Base-by-base conservation (phyloP, 1,140 invertebrate genomes). In the Solenopsis invicta region DNA sequence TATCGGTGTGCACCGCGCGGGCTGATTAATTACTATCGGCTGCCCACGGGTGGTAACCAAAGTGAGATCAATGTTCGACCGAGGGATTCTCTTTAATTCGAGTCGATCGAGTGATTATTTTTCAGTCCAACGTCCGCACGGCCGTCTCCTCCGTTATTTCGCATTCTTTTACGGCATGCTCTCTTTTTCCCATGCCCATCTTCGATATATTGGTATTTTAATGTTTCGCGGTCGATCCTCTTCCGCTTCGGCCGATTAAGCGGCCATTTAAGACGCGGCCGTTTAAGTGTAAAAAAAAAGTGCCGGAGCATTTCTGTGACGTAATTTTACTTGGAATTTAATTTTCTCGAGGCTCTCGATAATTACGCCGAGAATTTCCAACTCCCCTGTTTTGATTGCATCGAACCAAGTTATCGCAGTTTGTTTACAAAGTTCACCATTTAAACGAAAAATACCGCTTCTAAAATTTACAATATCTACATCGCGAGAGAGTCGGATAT, bases 21-120 rank as follows among this genome's bases (percentile, higher is more conserved):
- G 76, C 80, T 91, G 89, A 91, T 91, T 91, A 91, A 91, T 89
- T 91, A 87, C 89, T 86, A 85, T 82, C 75, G 89, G 69, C 82
- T 87, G 75, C 71, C 87, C 87, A 87, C 75, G 71, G 80, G 71
- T 88, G 78, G 78, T 87, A 87, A 91, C 85, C 85, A 77, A 91
- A 90, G 87, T 81, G 90, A 91, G 89, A 91, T 91, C 90, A 89
- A 91, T 91, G 90, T 77, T 62, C 84, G n/a, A 24, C 52, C 62
- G 21, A 62, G 75, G 62, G 81, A 89, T 89, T 90, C 89, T 81
- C 84, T 91, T 91, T 89, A 90, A 91, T 91, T 91, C 87, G 56
- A 87, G 78, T 85, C 87, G 90, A 91, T 89, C 90, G 45, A 85
- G 45, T 84, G 87, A 90, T 91, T 91, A 87, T 91, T 90, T 90